Conservation (phyloP, 1,140 invertebrate genomes). For the Bombus balteatus region DNA sequence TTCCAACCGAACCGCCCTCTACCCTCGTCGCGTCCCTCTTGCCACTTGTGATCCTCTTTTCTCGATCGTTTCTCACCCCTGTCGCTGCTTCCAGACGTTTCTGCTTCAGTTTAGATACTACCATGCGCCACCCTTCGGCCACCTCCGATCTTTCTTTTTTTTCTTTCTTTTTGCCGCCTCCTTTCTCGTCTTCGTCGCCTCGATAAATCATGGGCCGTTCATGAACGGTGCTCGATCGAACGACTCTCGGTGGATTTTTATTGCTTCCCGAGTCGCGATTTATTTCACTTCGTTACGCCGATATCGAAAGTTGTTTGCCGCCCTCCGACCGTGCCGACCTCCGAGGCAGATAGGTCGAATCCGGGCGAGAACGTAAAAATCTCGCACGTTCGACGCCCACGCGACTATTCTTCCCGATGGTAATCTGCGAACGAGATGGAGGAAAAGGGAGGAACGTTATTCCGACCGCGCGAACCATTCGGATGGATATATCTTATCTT, state of each 20-base stretch:
- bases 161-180: not conserved
- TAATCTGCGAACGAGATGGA: constrained; percentile 42
- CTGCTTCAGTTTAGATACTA: constrained; percentile 37
- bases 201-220: constrained; percentile 63
- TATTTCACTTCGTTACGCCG: constrained; percentile 67
- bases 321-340: constrained; percentile 24
- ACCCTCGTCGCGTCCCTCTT: too few relatives aligned
- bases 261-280: constrained; percentile 59
- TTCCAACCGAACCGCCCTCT: constrained; percentile 19
- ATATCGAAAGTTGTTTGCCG: constrained; percentile 59
- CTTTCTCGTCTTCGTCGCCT: constrained; percentile 16
- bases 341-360: constrained; percentile 9
- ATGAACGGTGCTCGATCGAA: constrained; percentile 56
- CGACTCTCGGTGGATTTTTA: constrained; percentile 60
- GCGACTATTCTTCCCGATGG: constrained; percentile 53
- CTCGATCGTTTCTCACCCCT: constrained; percentile 57
- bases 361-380: constrained; percentile 48
- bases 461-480: not conserved
- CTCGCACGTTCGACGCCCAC: constrained; percentile 51
- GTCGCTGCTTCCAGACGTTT: constrained; percentile 43
- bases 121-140: not conserved
- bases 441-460: constrained; percentile 6
- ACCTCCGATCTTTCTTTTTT: not conserved
- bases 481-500: constrained; percentile 57
- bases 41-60: constrained; percentile 45